Evolutionary conservation across 2,888 invertebrate species (phyloP).

Genomic region (Resseliella maxima): DNA sequence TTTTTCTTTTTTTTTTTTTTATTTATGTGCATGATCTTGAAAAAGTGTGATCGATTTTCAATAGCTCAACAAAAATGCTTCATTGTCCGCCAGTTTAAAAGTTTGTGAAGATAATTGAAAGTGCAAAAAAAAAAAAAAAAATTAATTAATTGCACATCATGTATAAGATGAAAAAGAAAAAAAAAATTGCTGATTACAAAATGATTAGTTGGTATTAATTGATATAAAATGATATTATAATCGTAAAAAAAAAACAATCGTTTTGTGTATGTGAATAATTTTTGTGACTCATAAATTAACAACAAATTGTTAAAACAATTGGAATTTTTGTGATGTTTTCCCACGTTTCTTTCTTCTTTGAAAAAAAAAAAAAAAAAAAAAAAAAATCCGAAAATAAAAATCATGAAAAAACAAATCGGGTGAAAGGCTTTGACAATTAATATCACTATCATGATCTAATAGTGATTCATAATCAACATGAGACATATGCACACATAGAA

Average conservation of each 20-base stretch:
- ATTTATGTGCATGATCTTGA: no score
- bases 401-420: neutral
- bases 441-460: neutral
- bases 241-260: neutral
- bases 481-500: conserved; percentile 26
- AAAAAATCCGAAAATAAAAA: no score
- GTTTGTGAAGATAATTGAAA: no score
- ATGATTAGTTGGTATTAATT: conserved; percentile 16
- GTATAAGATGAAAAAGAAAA: neutral
- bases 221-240: neutral
- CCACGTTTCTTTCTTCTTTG: neutral
- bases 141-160: neutral
- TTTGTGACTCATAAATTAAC: conserved; percentile 14
- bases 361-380: no score
- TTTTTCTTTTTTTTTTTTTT: no score
- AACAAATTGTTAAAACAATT: conserved; percentile 4
- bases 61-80: no score
- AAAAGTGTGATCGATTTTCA: no score
- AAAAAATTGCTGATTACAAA: neutral
- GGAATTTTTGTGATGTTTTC: conserved; percentile 3
- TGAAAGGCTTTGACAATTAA: neutral
- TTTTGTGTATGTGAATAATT: neutral
- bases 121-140: no score
- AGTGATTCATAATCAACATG: no score
- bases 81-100: no score